Conservation (phyloP, 2,888 invertebrate genomes). For the Lasioglossum malachurum region DNA sequence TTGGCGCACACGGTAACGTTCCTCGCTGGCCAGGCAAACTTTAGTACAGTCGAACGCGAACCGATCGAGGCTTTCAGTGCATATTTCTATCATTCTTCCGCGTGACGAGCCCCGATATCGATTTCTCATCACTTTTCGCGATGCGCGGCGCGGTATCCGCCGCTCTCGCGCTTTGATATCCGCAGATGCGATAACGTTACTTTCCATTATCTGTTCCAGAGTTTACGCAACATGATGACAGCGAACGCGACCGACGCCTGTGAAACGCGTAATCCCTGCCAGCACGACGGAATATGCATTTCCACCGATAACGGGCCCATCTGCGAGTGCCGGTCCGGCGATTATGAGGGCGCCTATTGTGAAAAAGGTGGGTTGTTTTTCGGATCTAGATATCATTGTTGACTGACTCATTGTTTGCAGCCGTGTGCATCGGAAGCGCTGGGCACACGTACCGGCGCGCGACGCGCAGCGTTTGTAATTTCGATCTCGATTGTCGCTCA, state of each 20-base stretch:
- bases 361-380: constrained; percentile 91
- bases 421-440: neutral
- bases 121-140: constrained; percentile 30
- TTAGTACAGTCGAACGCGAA: neutral
- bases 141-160: neutral
- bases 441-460: neutral
- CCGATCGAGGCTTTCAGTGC: neutral
- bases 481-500: constrained; percentile 30
- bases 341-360: constrained; percentile 97
- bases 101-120: constrained; percentile 23
- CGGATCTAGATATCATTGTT: constrained; percentile 7
- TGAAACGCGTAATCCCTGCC: constrained; percentile 95
- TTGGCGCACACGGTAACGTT: neutral
- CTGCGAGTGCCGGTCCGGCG: constrained; percentile 97
- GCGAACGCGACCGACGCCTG: constrained; percentile 93
- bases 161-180: constrained; percentile 15
- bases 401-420: constrained; percentile 35
- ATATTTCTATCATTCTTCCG: constrained; percentile 15
- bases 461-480: constrained; percentile 2
- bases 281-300: constrained; percentile 97
- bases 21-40: neutral
- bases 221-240: constrained; percentile 82
- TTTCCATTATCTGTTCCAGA: constrained; percentile 80
- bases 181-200: constrained; percentile 53
- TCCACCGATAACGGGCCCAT: constrained; percentile 97